phyloP scores from a whole-genome alignment of 2,888 invertebrate species.

The Yponomeuta cagnagella region DNA sequence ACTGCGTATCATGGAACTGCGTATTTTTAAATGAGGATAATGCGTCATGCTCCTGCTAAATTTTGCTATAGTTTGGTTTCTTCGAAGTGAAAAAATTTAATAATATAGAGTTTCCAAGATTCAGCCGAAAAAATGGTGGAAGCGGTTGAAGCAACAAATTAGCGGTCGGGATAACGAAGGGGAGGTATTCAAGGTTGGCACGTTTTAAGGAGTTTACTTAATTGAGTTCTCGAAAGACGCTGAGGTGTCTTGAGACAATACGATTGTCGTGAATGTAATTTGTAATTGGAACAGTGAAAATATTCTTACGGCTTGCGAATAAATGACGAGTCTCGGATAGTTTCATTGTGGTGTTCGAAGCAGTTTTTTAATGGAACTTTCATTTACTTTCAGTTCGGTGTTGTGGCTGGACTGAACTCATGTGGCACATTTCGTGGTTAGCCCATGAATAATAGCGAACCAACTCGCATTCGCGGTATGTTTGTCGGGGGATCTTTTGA shows the following conservation, averaged over 20 bases:
- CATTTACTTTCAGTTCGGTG: background rate
- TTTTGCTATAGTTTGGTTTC: background rate
- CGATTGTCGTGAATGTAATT: background rate
- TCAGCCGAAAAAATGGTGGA: background rate
- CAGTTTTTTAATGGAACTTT: background rate
- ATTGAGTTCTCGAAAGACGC: constrained; percentile 42
- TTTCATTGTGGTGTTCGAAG: background rate
- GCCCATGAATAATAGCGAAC: background rate
- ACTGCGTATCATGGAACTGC: background rate
- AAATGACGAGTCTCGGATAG: background rate
- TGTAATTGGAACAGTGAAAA: background rate
- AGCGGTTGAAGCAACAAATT: constrained; percentile 39
- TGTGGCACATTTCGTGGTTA: background rate
- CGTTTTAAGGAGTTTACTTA: constrained; percentile 40
- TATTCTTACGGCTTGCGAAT: background rate
- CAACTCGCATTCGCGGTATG: background rate
- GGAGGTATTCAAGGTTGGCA: constrained; percentile 27
- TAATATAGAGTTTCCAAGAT: background rate
- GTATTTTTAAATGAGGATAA: background rate
- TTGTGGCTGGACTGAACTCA: background rate
- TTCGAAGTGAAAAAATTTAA: background rate
- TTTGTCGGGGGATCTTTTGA: no score
- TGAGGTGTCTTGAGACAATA: constrained; percentile 19
- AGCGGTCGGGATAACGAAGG: constrained; percentile 32
- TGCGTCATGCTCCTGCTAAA: background rate